These are phyloP conservation scores for Blennius ocellaris DNA, from an alignment of 2,113 vertebrate genomes.

Conservation along the genomic window DNA sequence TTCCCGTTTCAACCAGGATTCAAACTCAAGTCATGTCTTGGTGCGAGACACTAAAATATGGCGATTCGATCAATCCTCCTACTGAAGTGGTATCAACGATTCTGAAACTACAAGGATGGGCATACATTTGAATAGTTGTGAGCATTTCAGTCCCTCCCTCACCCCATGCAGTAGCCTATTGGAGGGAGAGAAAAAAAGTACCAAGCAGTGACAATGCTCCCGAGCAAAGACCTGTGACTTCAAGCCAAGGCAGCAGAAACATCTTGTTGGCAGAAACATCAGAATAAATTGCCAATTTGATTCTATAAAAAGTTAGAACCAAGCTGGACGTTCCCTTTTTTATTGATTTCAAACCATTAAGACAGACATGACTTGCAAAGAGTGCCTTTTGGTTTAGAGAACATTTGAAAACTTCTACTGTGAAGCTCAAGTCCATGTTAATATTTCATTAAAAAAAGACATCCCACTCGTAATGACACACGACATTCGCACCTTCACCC, in stretches of 20 bases:
- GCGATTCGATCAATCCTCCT: not conserved
- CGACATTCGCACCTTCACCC: conserved; percentile 27
- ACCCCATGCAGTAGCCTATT: conserved; percentile 18
- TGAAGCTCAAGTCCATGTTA: not conserved
- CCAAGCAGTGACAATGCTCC: conserved; percentile 48
- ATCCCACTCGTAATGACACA: not conserved
- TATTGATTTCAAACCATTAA: not conserved
- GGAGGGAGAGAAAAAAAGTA: conserved; percentile 16
- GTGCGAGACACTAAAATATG: too few relatives aligned
- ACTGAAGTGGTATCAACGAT: not conserved
- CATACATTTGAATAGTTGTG: conserved; percentile 75
- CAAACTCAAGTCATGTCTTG: too few relatives aligned
- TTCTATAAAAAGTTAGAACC: not conserved
- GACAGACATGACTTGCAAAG: too few relatives aligned
- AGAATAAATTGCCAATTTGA: not conserved
- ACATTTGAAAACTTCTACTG: conserved; percentile 46
- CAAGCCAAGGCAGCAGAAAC: conserved; percentile 53
- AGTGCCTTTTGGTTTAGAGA: too few relatives aligned
- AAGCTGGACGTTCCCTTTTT: not conserved
- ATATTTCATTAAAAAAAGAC: not conserved
- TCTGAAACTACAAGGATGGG: conserved; percentile 66
- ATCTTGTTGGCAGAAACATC: not conserved
- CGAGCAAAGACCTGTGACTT: conserved; percentile 33
- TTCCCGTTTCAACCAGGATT: too few relatives aligned
- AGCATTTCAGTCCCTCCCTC: conserved; percentile 1